These are phyloP conservation scores for Patiria pectinifera DNA, from an alignment of 53 echinoderm and acorn worm genomes.

Conservation along the genomic window DNA sequence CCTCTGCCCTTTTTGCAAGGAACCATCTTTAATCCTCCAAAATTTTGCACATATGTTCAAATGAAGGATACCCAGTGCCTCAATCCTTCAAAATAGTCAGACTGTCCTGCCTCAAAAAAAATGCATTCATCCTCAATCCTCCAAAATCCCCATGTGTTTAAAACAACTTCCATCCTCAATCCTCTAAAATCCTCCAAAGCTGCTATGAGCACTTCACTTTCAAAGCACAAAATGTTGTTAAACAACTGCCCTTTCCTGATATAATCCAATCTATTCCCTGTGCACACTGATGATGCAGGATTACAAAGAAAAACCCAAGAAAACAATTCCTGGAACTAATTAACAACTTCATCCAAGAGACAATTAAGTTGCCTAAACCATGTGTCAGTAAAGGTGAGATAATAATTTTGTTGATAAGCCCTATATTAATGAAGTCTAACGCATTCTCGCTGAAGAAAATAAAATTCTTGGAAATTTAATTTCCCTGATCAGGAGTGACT, in stretches of 20 bases:
- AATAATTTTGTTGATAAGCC: background rate
- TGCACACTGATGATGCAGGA: background rate
- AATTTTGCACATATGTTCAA: no score
- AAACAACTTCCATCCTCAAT: no score
- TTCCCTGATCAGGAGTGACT: background rate
- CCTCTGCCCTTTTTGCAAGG: no score
- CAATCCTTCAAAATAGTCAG: no score
- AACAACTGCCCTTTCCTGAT: background rate
- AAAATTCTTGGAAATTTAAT: background rate
- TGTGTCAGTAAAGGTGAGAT: background rate
- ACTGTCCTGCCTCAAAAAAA: no score
- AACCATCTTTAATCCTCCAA: no score
- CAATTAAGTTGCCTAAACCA: background rate
- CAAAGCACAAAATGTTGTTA: background rate
- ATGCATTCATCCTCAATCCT: no score
- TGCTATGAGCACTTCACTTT: background rate
- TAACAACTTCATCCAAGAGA: background rate
- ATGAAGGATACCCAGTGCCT: no score
- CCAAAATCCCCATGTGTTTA: no score
- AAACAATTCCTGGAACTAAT: background rate
- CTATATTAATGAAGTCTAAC: background rate
- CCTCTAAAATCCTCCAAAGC: no score
- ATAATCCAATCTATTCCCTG: background rate
- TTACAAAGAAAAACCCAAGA: background rate
- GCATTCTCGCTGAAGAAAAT: background rate